These are phyloP conservation scores for Zaprionus davidi DNA, from an alignment of 1,140 invertebrate species.

Conservation along the genomic window DNA sequence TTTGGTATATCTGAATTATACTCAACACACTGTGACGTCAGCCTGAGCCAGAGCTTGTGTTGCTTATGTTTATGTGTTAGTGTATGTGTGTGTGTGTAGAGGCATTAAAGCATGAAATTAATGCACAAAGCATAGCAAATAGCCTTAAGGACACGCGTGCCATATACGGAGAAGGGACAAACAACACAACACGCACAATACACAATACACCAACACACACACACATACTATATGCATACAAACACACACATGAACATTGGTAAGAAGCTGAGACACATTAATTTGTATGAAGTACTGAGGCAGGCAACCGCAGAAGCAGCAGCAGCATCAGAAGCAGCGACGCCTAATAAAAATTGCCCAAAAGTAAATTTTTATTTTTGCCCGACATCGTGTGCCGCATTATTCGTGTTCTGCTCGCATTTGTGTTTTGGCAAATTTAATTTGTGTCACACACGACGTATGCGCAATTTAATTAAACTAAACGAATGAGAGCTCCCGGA, in stretches of 20 bases:
- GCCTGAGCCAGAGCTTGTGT: slow-evolving; percentile 3
- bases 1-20: slow-evolving; percentile 12
- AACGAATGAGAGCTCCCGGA: neutral
- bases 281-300: slow-evolving; percentile 44
- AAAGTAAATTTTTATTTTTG: slow-evolving; percentile 61
- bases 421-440: slow-evolving; percentile 50
- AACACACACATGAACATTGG: slow-evolving; percentile 6
- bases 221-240: slow-evolving; percentile 7
- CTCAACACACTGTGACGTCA: slow-evolving; percentile 48
- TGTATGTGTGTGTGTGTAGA: slow-evolving; percentile 31
- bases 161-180: slow-evolving; percentile 1
- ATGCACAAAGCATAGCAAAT: slow-evolving; percentile 61
- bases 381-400: slow-evolving; percentile 8
- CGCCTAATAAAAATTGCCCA: slow-evolving; percentile 54
- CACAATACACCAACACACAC: slow-evolving; percentile 18
- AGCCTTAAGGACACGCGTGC: slow-evolving; percentile 58
- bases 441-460: slow-evolving; percentile 55
- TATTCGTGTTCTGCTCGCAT: slow-evolving; percentile 32
- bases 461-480: slow-evolving; percentile 54
- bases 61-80: slow-evolving; percentile 7
- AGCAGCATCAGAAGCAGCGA: slow-evolving; percentile 28
- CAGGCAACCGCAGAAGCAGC: slow-evolving; percentile 30
- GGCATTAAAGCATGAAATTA: slow-evolving; percentile 69
- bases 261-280: slow-evolving; percentile 41
- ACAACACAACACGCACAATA: slow-evolving; percentile 9